Conservation (phyloP, 2,888 invertebrate genomes). For the Orchesella flavescens region DNA sequence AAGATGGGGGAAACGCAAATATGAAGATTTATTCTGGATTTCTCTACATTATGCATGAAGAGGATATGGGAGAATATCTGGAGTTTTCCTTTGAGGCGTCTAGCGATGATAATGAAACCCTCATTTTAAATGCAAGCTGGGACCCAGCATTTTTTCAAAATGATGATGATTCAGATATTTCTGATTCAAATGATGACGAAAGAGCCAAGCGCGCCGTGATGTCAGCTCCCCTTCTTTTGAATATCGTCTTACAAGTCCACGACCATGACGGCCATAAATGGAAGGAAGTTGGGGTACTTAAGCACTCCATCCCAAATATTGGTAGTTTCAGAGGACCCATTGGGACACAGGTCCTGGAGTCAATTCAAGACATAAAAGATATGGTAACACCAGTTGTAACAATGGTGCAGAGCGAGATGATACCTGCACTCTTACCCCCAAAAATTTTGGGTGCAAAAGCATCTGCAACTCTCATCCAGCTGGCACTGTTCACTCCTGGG, state of each 20-base stretch:
- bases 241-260: not conserved
- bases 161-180: not conserved
- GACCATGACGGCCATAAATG: constrained; percentile 37
- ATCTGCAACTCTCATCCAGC: too few species aligned
- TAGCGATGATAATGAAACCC: not conserved
- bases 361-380: too few species aligned
- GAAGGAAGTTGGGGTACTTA: constrained; percentile 8
- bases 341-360: not conserved
- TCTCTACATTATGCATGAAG: constrained; percentile 10
- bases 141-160: not conserved
- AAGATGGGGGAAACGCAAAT: not conserved
- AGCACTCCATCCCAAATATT: constrained; percentile 1
- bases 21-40: not conserved
- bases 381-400: too few species aligned
- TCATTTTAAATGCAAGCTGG: constrained; percentile 7
- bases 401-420: not conserved
- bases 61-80: not conserved
- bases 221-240: too few species aligned
- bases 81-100: not conserved
- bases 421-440: not conserved
- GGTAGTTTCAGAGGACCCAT: constrained; percentile 20
- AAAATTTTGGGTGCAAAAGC: not conserved
- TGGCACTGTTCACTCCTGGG: not conserved
- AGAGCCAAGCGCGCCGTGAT: not conserved
- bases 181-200: not conserved